A percentile compares a stretch with the other conserved stretches of the same genome.
phyloP scores from a whole-genome alignment of 1,140 invertebrate species.

The Araneus ventricosus region DNA sequence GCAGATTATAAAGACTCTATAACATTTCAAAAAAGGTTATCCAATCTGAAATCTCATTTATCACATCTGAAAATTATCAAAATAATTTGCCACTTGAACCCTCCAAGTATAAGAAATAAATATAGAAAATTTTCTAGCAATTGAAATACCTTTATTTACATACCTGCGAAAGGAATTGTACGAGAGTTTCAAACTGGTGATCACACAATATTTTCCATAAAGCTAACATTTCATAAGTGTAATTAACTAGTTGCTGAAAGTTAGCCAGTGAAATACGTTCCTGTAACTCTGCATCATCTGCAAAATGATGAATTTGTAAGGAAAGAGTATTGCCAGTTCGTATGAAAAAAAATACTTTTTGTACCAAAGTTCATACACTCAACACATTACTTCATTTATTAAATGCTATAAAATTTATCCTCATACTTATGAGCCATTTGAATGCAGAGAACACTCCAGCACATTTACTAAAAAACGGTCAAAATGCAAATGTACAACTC shows the following conservation, averaged over 20 bases:
- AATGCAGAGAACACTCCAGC: too few relatives aligned
- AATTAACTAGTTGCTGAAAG: constrained; percentile 88
- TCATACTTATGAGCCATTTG: too few relatives aligned
- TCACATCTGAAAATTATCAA: too few relatives aligned
- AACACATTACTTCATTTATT: too few relatives aligned
- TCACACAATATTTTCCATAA: constrained; percentile 96
- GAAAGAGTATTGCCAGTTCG: not conserved
- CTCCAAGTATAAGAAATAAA: too few relatives aligned
- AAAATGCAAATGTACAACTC: too few relatives aligned
- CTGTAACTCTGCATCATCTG: constrained; percentile 77
- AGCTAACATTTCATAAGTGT: constrained; percentile 93
- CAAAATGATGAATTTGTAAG: not conserved
- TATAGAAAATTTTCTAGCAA: too few relatives aligned
- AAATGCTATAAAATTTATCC: too few relatives aligned
- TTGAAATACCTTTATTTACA: not conserved
- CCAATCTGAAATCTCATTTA: not conserved
- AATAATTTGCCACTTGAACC: too few relatives aligned
- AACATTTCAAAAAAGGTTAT: not conserved
- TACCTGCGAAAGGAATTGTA: constrained; percentile 83
- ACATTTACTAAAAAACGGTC: too few relatives aligned
- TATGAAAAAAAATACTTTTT: too few relatives aligned
- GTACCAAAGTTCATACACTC: too few relatives aligned
- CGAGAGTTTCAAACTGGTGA: constrained; percentile 93
- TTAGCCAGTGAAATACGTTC: constrained; percentile 88
- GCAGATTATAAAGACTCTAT: not conserved